Conservation (phyloP, 1,140 invertebrate genomes). For the Theocolax elegans region DNA sequence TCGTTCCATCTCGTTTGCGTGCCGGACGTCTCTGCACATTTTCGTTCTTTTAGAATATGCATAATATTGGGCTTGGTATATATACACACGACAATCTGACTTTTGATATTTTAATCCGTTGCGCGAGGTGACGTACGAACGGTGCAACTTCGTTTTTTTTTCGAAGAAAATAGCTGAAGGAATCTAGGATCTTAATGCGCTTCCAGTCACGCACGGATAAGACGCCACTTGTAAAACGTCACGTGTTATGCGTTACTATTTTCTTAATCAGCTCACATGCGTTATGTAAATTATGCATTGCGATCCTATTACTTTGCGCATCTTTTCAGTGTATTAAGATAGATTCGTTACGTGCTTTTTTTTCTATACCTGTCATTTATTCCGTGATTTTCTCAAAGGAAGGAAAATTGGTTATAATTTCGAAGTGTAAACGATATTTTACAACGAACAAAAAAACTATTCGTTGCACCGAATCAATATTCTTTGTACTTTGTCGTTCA, state of each 20-base stretch:
- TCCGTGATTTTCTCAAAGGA: too few species aligned
- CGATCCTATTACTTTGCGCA: too few species aligned
- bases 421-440: too few species aligned
- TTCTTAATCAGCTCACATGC: background rate
- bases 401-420: too few species aligned
- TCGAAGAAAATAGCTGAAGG: background rate
- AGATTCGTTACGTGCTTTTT: too few species aligned
- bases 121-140: constrained; percentile 47
- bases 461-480: too few species aligned
- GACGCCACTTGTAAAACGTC: constrained; percentile 15
- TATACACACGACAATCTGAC: constrained; percentile 11
- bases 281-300: background rate
- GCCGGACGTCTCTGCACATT: too few species aligned
- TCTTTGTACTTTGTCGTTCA: too few species aligned
- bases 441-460: too few species aligned
- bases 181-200: constrained; percentile 19
- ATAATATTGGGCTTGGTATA: background rate
- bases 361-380: too few species aligned
- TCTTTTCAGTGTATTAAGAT: too few species aligned
- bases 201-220: background rate
- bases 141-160: background rate
- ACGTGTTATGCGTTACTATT: background rate
- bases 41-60: background rate
- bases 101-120: constrained; percentile 61
- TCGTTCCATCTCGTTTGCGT: too few species aligned